Percentiles rank a stretch among this genome's conserved stretches.
phyloP scores from a whole-genome alignment of 2,888 invertebrate species.

The Pachydiplax longipennis region DNA sequence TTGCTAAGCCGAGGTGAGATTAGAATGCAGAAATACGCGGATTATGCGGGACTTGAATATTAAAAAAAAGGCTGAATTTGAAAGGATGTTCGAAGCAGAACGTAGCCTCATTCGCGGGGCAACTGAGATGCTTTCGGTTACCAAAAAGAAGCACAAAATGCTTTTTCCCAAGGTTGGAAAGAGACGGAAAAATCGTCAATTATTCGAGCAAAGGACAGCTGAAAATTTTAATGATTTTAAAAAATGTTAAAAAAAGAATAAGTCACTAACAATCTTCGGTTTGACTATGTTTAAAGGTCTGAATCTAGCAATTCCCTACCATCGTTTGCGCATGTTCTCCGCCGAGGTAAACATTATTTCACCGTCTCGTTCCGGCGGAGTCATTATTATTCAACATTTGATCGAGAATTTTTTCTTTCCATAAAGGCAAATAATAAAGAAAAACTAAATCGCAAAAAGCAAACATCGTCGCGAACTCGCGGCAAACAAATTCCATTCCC shows the following conservation, averaged over 20 bases:
- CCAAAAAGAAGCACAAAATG: background rate
- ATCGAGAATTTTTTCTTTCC: background rate
- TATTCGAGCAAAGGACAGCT: background rate
- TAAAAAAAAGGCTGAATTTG: background rate
- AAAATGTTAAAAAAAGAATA: background rate
- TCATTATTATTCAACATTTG: background rate
- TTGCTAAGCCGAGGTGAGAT: slow-evolving; percentile 4
- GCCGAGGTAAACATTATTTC: background rate
- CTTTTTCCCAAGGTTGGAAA: background rate
- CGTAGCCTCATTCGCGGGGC: background rate
- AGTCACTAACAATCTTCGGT: background rate
- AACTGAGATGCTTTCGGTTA: background rate
- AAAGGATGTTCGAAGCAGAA: background rate
- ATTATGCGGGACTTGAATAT: slow-evolving; percentile 12
- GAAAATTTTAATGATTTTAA: background rate
- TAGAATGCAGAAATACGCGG: slow-evolving; percentile 34
- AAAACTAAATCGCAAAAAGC: background rate
- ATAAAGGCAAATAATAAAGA: background rate
- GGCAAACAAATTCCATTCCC: background rate
- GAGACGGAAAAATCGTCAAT: background rate
- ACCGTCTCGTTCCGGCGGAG: background rate
- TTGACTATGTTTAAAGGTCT: background rate
- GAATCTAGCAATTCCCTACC: background rate
- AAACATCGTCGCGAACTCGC: background rate
- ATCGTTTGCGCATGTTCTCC: background rate